phyloP scores from a whole-genome alignment of 1,140 invertebrate species.

The Pogonus chalceus region DNA sequence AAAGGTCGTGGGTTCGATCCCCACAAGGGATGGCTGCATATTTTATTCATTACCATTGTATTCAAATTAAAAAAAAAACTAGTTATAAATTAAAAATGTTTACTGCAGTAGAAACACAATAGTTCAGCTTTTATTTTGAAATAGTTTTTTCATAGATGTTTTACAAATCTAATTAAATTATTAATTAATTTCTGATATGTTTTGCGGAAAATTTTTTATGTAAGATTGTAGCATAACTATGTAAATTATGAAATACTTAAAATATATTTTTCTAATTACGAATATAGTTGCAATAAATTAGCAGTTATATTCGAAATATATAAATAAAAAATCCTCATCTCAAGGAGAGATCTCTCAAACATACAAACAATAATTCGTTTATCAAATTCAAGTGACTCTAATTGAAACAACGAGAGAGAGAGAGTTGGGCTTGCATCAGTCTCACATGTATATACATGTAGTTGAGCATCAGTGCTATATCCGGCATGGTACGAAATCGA shows the following conservation, averaged over 20 bases:
- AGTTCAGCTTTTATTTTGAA: too few species aligned
- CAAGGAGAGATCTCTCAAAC: too few species aligned
- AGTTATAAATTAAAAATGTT: neutral
- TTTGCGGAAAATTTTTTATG: neutral
- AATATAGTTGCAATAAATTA: too few species aligned
- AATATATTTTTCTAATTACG: too few species aligned
- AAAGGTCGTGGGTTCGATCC: constrained; percentile 45
- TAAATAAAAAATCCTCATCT: too few species aligned
- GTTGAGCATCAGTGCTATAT: neutral
- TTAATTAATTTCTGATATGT: neutral
- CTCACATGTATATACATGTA: too few species aligned
- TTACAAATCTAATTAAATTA: neutral
- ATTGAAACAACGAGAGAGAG: too few species aligned
- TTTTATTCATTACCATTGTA: neutral
- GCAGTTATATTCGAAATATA: too few species aligned
- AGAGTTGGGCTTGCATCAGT: neutral
- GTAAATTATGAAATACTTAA: too few species aligned
- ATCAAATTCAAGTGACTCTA: too few species aligned
- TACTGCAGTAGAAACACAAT: neutral
- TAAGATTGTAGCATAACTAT: too few species aligned
- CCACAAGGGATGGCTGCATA: neutral
- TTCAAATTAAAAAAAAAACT: neutral
- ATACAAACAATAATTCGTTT: too few species aligned
- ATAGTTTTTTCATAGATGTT: neutral
- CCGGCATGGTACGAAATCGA: neutral